These are phyloP conservation scores for Thryonomys swinderianus DNA, from an alignment of 2,113 vertebrate species.

Conservation along the genomic window DNA sequence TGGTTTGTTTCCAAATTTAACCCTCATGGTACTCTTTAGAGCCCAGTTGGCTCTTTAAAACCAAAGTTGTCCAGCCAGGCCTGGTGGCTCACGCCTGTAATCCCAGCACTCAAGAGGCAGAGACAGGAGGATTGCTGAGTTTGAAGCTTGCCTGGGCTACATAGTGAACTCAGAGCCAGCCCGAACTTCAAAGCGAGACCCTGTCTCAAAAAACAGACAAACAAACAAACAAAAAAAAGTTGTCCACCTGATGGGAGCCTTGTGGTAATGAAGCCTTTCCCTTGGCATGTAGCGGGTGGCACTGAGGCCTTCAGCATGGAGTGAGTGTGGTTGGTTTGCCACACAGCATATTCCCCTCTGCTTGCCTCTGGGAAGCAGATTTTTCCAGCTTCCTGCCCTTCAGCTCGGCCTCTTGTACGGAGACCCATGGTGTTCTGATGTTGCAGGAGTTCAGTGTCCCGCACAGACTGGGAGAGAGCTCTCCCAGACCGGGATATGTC, in stretches of 20 bases:
- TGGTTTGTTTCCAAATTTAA: slow-evolving; percentile 37
- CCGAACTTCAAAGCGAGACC: no score
- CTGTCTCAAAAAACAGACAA: no score
- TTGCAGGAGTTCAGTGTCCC: neutral
- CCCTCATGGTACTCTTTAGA: neutral
- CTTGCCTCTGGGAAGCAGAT: neutral
- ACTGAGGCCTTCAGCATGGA: neutral
- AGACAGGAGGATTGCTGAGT: no score
- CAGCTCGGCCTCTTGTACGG: neutral
- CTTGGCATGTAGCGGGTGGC: neutral
- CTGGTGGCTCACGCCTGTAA: no score
- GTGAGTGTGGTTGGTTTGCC: neutral
- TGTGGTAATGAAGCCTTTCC: neutral
- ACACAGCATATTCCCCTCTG: neutral
- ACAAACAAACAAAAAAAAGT: no score
- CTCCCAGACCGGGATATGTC: neutral
- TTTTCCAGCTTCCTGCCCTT: neutral
- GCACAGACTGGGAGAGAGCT: neutral
- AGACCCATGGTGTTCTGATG: neutral
- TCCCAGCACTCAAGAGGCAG: no score
- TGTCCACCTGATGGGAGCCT: neutral
- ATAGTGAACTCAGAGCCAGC: no score
- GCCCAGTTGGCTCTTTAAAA: neutral
- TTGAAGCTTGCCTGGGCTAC: no score
- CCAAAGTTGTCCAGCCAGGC: neutral